A percentile compares a stretch with the other conserved stretches of the same genome.
These are phyloP conservation scores for Columbina picui DNA, from an alignment of 2,113 vertebrate genomes.

Conservation along the genomic window DNA sequence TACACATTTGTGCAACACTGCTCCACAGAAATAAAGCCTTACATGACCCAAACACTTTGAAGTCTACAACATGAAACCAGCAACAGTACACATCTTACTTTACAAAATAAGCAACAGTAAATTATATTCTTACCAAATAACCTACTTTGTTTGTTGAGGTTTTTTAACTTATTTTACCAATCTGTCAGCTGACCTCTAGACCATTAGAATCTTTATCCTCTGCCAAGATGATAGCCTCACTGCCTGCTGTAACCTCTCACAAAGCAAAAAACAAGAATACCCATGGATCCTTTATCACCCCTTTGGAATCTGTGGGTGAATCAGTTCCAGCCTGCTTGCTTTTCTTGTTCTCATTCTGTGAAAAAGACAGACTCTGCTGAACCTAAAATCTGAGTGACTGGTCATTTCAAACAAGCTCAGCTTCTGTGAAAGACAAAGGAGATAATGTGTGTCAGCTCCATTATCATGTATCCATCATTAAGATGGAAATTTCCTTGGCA, in stretches of 20 bases:
- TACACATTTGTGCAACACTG: neutral
- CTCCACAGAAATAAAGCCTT: neutral
- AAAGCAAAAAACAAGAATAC: neutral
- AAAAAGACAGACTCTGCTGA: neutral
- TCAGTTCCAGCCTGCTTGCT: neutral
- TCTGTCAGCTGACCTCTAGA: neutral
- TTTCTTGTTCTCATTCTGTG: neutral
- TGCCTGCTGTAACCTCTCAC: neutral
- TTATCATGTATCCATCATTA: neutral
- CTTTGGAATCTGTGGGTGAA: neutral
- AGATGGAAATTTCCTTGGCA: neutral
- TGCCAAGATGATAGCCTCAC: neutral
- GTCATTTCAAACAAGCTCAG: neutral
- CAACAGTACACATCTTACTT: neutral
- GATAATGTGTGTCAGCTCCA: neutral
- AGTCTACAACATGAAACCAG: neutral
- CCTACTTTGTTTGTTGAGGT: neutral
- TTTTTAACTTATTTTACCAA: neutral
- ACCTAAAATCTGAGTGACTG: neutral
- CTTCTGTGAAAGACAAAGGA: neutral
- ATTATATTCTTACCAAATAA: neutral
- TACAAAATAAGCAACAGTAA: neutral
- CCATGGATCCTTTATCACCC: neutral
- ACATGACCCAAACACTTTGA: neutral
- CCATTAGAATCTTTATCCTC: neutral